Conservation (phyloP, 2,797 vertebrate species). For the Eidolon dupreanum region DNA sequence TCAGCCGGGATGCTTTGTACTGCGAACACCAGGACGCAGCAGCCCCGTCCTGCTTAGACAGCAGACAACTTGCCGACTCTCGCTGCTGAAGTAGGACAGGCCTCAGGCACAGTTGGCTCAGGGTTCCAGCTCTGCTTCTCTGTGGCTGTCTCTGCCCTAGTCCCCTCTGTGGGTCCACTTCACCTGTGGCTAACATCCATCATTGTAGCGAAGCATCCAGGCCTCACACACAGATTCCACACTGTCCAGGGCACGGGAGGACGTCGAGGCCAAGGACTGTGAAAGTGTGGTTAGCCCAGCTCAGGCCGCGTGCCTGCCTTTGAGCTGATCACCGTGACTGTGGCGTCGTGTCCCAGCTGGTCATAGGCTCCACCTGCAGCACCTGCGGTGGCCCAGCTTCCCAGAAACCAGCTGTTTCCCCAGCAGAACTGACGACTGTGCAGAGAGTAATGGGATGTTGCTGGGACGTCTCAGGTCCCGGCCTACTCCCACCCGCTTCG, state of each 20-base stretch:
- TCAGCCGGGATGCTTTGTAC: neutral
- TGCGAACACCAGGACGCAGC: neutral
- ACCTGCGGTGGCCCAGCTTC: neutral
- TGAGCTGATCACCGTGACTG: accelerated
- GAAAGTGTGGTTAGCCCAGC: neutral
- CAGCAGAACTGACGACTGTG: neutral
- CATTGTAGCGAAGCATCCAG: neutral
- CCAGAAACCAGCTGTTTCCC: neutral
- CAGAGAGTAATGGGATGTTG: accelerated
- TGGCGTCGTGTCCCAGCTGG: accelerated
- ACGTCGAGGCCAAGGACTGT: neutral
- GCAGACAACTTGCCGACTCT: neutral
- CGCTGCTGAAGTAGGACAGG: accelerated
- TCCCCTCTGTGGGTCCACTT: neutral
- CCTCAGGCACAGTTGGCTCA: neutral
- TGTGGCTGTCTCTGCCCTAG: neutral
- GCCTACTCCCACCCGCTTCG: neutral
- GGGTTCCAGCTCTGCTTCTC: neutral
- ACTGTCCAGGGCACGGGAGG: neutral
- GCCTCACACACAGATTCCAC: neutral
- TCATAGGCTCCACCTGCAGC: too few relatives aligned
- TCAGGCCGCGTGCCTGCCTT: neutral
- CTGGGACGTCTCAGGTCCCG: neutral
- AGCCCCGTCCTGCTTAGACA: neutral
- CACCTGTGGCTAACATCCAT: neutral